Evolutionary conservation across 2,113 vertebrate genomes (phyloP).

Genomic region (Poicephalus meyeri): DNA sequence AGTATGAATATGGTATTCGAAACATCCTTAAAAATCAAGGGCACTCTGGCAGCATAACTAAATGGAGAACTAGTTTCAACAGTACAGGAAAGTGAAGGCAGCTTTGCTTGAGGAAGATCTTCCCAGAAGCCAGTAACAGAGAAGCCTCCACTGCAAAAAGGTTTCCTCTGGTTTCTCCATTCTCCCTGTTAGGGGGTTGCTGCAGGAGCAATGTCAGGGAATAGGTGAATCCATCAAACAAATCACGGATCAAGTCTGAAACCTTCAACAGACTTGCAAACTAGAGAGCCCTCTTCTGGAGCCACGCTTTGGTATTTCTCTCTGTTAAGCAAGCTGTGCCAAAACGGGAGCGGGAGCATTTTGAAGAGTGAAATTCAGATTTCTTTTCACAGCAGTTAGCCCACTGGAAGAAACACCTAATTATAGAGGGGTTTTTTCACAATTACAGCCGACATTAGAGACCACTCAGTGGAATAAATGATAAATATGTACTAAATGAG

Average conservation of each 20-base stretch:
- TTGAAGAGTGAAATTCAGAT: background rate
- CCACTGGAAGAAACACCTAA: background rate
- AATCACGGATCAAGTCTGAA: background rate
- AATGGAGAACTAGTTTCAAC: background rate
- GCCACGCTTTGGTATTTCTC: background rate
- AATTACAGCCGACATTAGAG: background rate
- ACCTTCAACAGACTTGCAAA: background rate
- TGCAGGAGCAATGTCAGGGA: background rate
- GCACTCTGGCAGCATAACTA: background rate
- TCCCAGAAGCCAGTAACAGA: background rate
- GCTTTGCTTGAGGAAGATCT: background rate
- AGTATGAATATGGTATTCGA: background rate
- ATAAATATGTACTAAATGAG: background rate
- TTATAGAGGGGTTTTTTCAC: background rate
- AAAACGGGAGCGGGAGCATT: background rate
- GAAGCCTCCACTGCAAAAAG: background rate
- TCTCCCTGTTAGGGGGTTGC: background rate
- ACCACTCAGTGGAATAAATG: background rate
- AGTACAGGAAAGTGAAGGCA: background rate
- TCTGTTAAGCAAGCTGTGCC: background rate
- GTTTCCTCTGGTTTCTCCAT: background rate
- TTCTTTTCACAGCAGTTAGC: background rate
- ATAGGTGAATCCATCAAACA: background rate
- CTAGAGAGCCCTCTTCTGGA: constrained; percentile 42
- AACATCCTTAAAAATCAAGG: background rate